Evolutionary conservation across 2,113 vertebrate genomes (phyloP).

Genomic region (Psophia crepitans): DNA sequence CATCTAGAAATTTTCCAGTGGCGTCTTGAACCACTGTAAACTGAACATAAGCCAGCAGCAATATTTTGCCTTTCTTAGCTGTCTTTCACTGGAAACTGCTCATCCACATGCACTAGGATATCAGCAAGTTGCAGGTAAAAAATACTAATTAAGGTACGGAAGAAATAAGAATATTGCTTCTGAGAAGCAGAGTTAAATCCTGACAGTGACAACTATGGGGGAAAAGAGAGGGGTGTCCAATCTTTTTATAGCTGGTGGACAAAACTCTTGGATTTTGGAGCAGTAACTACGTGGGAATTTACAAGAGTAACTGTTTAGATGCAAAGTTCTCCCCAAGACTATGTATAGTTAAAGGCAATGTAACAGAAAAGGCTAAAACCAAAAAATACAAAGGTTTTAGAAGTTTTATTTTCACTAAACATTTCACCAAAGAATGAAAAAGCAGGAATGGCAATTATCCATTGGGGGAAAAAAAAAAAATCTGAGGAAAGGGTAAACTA

Average conservation of each 20-base stretch:
- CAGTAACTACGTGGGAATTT: not conserved
- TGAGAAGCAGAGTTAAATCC: not conserved
- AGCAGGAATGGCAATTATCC: not conserved
- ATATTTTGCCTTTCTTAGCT: not conserved
- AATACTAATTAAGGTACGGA: not conserved
- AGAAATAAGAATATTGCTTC: not conserved
- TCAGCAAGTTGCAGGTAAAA: not conserved
- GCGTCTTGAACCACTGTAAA: not conserved
- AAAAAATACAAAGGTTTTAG: not conserved
- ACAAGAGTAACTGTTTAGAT: not conserved
- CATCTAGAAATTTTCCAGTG: not conserved
- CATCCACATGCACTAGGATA: not conserved
- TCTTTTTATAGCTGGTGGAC: not conserved
- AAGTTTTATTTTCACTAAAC: not conserved
- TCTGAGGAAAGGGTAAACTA: not conserved
- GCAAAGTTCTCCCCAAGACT: not conserved
- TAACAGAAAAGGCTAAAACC: not conserved
- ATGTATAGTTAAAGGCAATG: not conserved
- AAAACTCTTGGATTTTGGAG: not conserved
- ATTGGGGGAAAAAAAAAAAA: not conserved
- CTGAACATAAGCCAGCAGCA: not conserved
- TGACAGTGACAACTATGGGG: not conserved
- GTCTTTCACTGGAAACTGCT: not conserved
- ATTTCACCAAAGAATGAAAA: not conserved
- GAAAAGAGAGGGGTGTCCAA: accelerated